Percentiles rank a stretch among this genome's conserved stretches.
phyloP scores from a whole-genome alignment of 2,797 vertebrate species.

The Heliangelus exortis region DNA sequence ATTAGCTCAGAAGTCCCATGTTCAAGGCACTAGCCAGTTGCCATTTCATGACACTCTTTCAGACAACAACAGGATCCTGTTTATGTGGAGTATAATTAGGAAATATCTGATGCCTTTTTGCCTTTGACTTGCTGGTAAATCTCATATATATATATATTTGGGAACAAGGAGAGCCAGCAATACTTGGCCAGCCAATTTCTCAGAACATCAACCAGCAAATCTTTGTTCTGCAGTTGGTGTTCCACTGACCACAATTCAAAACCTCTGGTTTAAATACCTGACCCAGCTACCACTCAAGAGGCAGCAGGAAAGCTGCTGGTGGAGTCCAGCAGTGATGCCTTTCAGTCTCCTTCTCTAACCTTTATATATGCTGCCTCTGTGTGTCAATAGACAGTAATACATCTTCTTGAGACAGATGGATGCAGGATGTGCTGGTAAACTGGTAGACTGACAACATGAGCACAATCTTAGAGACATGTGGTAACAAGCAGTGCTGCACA shows the following conservation, averaged over 20 bases:
- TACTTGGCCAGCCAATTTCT: constrained; percentile 43
- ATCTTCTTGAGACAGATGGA: constrained; percentile 32
- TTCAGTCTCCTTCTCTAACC: constrained; percentile 32
- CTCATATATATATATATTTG: not conserved
- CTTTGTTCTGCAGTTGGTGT: constrained; percentile 10
- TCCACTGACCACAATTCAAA: not conserved
- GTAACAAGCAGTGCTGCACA: not conserved
- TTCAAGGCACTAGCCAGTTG: not conserved
- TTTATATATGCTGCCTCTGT: constrained; percentile 63
- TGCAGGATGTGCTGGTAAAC: not conserved
- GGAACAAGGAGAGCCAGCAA: constrained; percentile 29
- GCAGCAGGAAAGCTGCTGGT: not conserved
- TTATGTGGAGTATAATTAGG: constrained; percentile 21
- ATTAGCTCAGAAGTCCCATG: not conserved
- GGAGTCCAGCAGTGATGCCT: constrained; percentile 20
- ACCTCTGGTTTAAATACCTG: not conserved
- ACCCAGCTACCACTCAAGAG: not conserved
- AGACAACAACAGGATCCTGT: not conserved
- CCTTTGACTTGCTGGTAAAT: constrained; percentile 36
- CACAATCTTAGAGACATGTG: not conserved
- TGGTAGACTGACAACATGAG: not conserved
- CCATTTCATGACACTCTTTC: not conserved
- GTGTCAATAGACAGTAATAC: constrained; percentile 56
- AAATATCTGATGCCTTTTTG: constrained; percentile 37
- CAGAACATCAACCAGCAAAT: constrained; percentile 60